Evolutionary conservation across 2,113 vertebrate genomes (phyloP).

Genomic region (Ursus arctos): DNA sequence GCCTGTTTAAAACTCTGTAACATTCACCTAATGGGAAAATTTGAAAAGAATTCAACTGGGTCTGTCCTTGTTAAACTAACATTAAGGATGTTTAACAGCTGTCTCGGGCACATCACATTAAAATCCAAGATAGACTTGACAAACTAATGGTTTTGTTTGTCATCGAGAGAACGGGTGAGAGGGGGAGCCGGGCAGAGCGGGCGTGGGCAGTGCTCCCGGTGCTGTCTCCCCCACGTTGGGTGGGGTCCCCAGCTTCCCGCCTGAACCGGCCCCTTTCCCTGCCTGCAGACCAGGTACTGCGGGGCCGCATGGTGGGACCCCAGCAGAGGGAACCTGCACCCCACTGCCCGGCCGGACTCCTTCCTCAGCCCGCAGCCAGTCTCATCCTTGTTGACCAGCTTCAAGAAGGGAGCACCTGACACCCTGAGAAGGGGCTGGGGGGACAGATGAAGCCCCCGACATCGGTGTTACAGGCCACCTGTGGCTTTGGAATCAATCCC

Average conservation of each 20-base stretch:
- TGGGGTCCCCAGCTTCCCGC: not conserved
- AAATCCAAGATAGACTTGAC: constrained; percentile 63
- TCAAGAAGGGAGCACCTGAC: not conserved
- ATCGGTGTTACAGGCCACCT: accelerated
- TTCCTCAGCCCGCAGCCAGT: not conserved
- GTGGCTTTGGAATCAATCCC: not conserved
- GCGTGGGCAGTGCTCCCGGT: not conserved
- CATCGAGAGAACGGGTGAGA: constrained; percentile 53
- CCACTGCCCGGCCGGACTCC: not conserved
- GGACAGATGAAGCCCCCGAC: not conserved
- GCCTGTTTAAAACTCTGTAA: constrained; percentile 77
- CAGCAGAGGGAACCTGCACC: not conserved
- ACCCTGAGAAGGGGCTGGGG: too few species aligned
- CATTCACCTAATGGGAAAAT: constrained; percentile 84
- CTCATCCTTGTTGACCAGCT: not conserved
- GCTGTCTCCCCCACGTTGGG: accelerated
- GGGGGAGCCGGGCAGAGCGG: not conserved
- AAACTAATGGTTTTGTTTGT: constrained; percentile 76
- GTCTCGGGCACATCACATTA: constrained; percentile 67
- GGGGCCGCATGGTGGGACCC: not conserved
- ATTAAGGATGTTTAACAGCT: constrained; percentile 79
- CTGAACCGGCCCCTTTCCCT: too few species aligned
- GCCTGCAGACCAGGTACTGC: not conserved
- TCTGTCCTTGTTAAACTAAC: constrained; percentile 84
- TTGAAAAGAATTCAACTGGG: constrained; percentile 81